Conservation (phyloP, 2,113 vertebrate species). For the Orthonyx spaldingii region DNA sequence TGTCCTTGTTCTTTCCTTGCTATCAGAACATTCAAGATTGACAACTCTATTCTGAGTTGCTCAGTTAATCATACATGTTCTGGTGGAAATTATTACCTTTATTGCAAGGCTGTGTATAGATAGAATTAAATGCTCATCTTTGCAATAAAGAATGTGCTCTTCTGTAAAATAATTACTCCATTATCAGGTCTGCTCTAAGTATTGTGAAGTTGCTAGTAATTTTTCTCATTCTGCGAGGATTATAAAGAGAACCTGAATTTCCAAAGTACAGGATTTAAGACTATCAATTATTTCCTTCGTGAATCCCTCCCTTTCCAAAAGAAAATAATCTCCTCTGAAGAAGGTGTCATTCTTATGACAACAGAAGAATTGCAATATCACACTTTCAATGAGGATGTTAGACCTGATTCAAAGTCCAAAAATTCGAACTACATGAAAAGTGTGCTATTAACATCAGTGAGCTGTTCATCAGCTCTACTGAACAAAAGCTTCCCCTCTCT, state of each 20-base stretch:
- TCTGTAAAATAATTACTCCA: slow-evolving; percentile 58
- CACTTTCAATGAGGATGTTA: slow-evolving; percentile 5
- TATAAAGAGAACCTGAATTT: slow-evolving; percentile 47
- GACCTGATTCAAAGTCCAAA: slow-evolving; percentile 27
- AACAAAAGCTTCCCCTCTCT: slow-evolving; percentile 11
- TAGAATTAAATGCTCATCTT: slow-evolving; percentile 49
- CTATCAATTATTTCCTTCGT: slow-evolving; percentile 37
- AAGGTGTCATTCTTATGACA: slow-evolving; percentile 34
- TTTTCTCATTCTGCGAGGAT: slow-evolving; percentile 11
- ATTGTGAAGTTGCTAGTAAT: slow-evolving; percentile 51
- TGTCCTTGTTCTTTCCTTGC: slow-evolving; percentile 53
- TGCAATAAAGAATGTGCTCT: slow-evolving; percentile 46
- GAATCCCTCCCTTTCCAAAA: slow-evolving; percentile 14
- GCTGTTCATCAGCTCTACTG: background rate
- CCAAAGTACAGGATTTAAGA: slow-evolving; percentile 26
- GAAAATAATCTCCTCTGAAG: slow-evolving; percentile 48
- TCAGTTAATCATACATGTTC: slow-evolving; percentile 55
- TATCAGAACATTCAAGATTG: slow-evolving; percentile 42
- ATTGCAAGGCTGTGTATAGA: slow-evolving; percentile 38
- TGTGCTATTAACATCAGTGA: slow-evolving; percentile 12
- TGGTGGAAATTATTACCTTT: slow-evolving; percentile 51
- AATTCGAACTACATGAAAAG: background rate
- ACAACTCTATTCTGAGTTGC: slow-evolving; percentile 7
- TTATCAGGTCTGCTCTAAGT: slow-evolving; percentile 25
- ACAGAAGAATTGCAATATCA: slow-evolving; percentile 38